A percentile compares a stretch with the other conserved stretches of the same genome.
These are phyloP conservation scores for Oostethus manadensis DNA, from an alignment of 2,113 vertebrate genomes.

Conservation along the genomic window DNA sequence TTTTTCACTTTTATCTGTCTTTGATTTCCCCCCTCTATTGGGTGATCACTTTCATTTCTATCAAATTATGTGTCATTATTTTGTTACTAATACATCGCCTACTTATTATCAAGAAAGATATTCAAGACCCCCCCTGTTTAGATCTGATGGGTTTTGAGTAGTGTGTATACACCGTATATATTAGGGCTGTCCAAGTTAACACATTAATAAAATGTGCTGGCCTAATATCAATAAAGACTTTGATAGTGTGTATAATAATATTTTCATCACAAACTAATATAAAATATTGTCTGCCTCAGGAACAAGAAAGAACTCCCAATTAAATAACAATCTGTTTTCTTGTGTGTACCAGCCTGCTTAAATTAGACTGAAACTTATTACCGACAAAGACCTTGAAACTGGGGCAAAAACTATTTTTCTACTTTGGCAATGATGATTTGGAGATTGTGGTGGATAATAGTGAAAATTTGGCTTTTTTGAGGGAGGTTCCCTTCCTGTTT, in stretches of 20 bases:
- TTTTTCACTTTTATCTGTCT: no score
- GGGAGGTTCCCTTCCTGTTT: neutral
- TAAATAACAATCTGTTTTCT: slow-evolving; percentile 74
- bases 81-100: no score
- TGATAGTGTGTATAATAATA: slow-evolving; percentile 14
- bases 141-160: no score
- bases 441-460: slow-evolving; percentile 4
- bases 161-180: no score
- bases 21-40: no score
- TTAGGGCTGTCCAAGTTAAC: no score
- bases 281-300: slow-evolving; percentile 54
- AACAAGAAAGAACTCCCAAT: slow-evolving; percentile 66
- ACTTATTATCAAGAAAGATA: no score
- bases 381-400: slow-evolving; percentile 58
- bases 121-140: no score
- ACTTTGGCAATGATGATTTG: neutral
- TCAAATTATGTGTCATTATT: no score
- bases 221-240: neutral
- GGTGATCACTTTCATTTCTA: no score
- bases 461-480: neutral
- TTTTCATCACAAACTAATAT: slow-evolving; percentile 10
- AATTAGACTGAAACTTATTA: slow-evolving; percentile 63
- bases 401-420: slow-evolving; percentile 50
- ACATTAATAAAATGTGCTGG: no score
- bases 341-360: slow-evolving; percentile 64